Conservation (phyloP, 2,888 invertebrate species). For the Heliconius ismenius region DNA sequence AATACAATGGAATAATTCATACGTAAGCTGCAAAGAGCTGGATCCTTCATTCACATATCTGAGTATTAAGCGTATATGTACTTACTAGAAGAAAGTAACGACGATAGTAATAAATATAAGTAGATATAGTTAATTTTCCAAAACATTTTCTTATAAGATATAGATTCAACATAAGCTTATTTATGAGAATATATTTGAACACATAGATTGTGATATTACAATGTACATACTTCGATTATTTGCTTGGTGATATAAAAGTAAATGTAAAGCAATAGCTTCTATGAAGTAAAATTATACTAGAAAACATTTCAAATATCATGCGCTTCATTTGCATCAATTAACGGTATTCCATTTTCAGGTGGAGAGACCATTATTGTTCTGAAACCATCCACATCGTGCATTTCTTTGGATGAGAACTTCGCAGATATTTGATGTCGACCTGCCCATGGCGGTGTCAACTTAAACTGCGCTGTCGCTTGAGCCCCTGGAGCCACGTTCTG, state of each 20-base stretch:
- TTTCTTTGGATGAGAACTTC: constrained; percentile 92
- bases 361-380: constrained; percentile 86
- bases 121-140: too few relatives aligned
- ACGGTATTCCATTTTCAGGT: constrained; percentile 68
- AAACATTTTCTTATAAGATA: too few relatives aligned
- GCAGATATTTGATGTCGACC: constrained; percentile 92
- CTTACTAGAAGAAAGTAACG: not conserved
- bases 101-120: too few relatives aligned
- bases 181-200: not conserved
- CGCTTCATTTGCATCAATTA: constrained; percentile 57
- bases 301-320: constrained; percentile 53
- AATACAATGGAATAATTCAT: too few relatives aligned
- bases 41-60: not conserved
- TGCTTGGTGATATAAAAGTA: not conserved
- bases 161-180: not conserved
- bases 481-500: constrained; percentile 84
- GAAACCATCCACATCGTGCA: constrained; percentile 95
- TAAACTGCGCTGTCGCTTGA: constrained; percentile 87
- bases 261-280: not conserved
- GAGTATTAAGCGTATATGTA: not conserved
- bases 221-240: not conserved
- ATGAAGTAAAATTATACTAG: too few relatives aligned
- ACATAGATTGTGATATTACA: too few relatives aligned
- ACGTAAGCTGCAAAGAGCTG: not conserved
- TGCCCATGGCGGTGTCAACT: constrained; percentile 88